A percentile compares a stretch with the other conserved stretches of the same genome.
Conservation (phyloP, 2,888 invertebrate species). For the Conistra vaccinii region DNA sequence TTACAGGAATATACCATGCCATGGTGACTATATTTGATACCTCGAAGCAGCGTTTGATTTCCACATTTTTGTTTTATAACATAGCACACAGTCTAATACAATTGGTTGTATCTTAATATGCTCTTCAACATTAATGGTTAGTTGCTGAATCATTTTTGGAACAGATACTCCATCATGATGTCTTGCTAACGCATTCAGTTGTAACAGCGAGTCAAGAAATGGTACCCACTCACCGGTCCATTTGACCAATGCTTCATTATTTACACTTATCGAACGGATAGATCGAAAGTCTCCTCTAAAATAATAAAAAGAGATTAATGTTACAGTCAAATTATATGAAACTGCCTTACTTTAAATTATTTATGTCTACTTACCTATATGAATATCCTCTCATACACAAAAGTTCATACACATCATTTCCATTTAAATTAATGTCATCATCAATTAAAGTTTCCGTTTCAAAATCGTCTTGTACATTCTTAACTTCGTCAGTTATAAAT, state of each 20-base stretch:
- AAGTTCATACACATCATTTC: not conserved
- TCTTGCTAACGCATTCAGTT: not conserved
- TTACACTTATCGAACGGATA: not conserved
- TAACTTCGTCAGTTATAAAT: not conserved
- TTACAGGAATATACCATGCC: not conserved
- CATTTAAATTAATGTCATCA: not conserved
- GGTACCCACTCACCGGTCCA: constrained; percentile 1
- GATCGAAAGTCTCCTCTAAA: not conserved
- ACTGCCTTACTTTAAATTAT: not conserved
- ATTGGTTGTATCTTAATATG: not conserved
- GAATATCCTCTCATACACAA: not conserved
- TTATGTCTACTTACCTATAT: not conserved
- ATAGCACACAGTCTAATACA: not conserved
- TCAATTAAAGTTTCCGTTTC: not conserved
- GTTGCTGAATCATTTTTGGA: not conserved
- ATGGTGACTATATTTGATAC: not conserved
- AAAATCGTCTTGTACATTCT: not conserved
- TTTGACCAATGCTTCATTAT: not conserved
- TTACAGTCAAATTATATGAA: not conserved
- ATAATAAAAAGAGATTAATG: not conserved
- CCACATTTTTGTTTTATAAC: not conserved
- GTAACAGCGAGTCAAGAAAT: not conserved
- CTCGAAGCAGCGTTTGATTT: not conserved
- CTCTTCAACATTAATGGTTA: not conserved
- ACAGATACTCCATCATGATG: not conserved